A percentile compares a stretch with the other conserved stretches of the same genome.
These are phyloP conservation scores for Pogoniulus pusillus DNA, from an alignment of 2,797 vertebrate species.

Conservation along the genomic window DNA sequence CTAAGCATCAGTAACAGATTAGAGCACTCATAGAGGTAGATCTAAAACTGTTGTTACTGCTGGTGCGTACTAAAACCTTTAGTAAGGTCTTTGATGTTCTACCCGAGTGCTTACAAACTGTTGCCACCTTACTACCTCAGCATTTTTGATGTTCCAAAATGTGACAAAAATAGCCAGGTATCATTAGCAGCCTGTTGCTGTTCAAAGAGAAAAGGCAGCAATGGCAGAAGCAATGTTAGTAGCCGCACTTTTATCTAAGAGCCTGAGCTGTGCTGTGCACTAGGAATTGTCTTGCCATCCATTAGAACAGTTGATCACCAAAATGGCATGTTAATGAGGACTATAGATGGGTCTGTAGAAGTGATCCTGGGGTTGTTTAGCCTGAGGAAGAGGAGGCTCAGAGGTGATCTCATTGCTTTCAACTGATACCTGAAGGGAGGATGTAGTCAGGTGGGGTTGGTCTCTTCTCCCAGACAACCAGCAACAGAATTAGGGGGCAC, in stretches of 20 bases:
- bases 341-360: background rate
- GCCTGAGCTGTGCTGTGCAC: background rate
- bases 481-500: too few relatives aligned
- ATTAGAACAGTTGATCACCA: conserved; percentile 30
- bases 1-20: conserved; percentile 47
- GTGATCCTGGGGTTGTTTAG: too few relatives aligned
- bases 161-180: conserved; percentile 40
- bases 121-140: conserved; percentile 49
- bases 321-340: background rate
- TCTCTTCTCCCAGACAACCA: too few relatives aligned
- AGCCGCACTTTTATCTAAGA: background rate
- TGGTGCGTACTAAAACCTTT: conserved; percentile 29
- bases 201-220: conserved; percentile 25
- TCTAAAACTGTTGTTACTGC: conserved; percentile 38
- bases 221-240: background rate
- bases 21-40: background rate
- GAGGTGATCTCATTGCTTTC: too few relatives aligned
- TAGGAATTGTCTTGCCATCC: background rate
- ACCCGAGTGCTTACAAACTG: conserved; percentile 63
- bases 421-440: too few relatives aligned
- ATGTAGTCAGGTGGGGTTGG: too few relatives aligned
- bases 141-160: conserved; percentile 56
- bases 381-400: too few relatives aligned
- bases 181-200: conserved; percentile 50
- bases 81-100: conserved; percentile 50